These are phyloP conservation scores for Calephelis perditalis DNA, from an alignment of 2,888 invertebrate genomes.

Conservation along the genomic window DNA sequence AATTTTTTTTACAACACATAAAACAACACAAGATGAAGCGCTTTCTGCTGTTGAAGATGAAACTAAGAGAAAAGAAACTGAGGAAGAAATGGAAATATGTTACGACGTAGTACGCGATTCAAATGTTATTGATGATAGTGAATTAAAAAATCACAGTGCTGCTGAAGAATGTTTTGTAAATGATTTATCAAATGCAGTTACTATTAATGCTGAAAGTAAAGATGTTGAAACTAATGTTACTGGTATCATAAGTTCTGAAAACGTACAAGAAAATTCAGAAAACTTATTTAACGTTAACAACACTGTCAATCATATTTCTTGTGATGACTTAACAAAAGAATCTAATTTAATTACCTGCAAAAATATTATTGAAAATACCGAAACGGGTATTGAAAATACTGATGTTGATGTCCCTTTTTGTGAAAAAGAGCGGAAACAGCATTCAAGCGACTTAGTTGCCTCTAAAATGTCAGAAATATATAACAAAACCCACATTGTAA, in stretches of 20 bases:
- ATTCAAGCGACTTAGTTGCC: no score
- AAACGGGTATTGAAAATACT: neutral
- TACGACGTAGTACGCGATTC: no score
- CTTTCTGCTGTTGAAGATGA: no score
- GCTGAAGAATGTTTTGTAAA: no score
- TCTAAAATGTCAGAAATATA: no score
- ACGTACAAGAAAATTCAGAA: neutral
- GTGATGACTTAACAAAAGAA: conserved; percentile 16
- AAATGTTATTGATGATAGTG: no score
- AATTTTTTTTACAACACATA: no score
- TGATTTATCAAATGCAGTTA: neutral
- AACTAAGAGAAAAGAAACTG: no score
- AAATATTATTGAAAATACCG: neutral
- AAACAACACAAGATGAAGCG: no score
- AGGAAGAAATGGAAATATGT: no score
- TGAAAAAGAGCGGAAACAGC: neutral
- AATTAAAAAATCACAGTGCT: no score
- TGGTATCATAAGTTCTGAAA: neutral
- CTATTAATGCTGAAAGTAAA: conserved; percentile 11
- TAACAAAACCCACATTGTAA: no score
- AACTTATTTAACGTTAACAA: neutral
- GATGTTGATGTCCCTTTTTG: neutral
- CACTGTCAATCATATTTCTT: conserved; percentile 18
- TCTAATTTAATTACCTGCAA: neutral
- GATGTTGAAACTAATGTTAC: conserved; percentile 9